Conservation (phyloP, 2,113 vertebrate genomes). For the Scytalopus superciliaris region DNA sequence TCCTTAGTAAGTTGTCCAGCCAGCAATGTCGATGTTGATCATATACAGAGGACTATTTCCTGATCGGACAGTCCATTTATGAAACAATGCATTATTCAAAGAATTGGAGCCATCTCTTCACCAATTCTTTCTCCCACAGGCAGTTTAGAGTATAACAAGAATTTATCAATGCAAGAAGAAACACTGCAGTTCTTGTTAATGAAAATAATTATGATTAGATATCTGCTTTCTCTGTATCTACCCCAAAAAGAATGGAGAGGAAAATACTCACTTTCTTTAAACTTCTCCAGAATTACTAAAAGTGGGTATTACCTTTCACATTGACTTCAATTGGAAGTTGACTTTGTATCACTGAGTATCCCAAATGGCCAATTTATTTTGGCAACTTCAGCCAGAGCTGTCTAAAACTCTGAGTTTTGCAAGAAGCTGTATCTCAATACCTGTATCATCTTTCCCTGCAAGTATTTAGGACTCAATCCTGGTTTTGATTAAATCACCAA, state of each 20-base stretch:
- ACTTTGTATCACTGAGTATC: neutral
- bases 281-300: neutral
- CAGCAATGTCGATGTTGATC: slow-evolving; percentile 15
- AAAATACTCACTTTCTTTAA: neutral
- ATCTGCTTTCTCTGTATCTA: neutral
- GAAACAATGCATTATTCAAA: slow-evolving; percentile 12
- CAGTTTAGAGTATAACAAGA: neutral
- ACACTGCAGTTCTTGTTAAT: neutral
- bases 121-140: neutral
- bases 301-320: neutral
- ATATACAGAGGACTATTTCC: neutral
- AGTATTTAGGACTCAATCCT: neutral
- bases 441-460: neutral
- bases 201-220: neutral
- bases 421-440: neutral
- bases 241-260: neutral
- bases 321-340: neutral
- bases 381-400: neutral
- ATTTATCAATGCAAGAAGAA: neutral
- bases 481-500: neutral
- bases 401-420: neutral
- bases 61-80: neutral
- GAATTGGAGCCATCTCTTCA: neutral
- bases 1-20: slow-evolving; percentile 46
- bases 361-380: neutral